A percentile compares a stretch with the other conserved stretches of the same genome.
Conservation (phyloP, 92 coral and sea anemone species). For the Parazoanthus swiftii region DNA sequence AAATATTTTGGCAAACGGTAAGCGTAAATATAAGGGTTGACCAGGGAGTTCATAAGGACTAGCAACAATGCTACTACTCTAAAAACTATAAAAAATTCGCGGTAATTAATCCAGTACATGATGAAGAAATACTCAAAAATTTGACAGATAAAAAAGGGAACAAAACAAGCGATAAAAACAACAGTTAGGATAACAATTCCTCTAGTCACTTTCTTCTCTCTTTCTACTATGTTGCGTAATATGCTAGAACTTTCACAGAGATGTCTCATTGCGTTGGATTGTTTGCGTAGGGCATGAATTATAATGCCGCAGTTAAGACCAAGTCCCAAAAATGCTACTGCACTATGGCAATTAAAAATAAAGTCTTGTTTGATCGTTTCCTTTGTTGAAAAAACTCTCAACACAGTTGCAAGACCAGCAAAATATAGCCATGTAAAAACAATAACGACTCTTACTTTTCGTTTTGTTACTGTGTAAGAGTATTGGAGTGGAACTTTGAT, state of each 20-base stretch:
- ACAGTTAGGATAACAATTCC: neutral
- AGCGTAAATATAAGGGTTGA: constrained; percentile 56
- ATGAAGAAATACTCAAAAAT: neutral
- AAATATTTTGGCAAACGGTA: constrained; percentile 55
- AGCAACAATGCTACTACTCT: neutral
- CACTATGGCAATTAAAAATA: no score
- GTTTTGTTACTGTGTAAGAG: no score
- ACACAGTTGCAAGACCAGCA: no score
- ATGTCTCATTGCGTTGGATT: neutral
- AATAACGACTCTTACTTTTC: no score
- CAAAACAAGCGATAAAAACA: neutral
- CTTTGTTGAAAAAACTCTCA: no score
- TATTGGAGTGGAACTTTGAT: no score
- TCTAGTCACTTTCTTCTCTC: neutral
- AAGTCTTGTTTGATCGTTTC: no score
- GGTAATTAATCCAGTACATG: neutral
- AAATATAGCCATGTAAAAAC: no score
- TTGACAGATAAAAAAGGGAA: neutral
- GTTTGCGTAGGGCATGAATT: no score
- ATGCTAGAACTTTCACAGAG: neutral
- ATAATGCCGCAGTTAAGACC: no score
- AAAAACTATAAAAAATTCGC: neutral
- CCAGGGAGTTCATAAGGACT: constrained; percentile 54
- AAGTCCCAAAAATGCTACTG: no score
- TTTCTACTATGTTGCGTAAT: neutral